phyloP scores from a whole-genome alignment of 2,888 invertebrate genomes.

The Panzeria rudis region DNA sequence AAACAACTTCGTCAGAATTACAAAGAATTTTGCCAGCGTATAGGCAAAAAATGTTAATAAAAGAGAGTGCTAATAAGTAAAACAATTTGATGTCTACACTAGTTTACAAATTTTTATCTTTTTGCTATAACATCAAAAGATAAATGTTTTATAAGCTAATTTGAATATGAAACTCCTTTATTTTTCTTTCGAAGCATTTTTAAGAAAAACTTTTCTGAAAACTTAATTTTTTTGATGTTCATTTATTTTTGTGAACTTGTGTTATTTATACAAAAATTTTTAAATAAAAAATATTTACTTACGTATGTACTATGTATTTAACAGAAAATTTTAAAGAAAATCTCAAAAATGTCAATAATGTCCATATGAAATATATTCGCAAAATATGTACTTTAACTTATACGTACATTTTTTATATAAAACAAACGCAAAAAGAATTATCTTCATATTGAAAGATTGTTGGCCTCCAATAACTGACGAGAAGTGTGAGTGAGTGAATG shows the following conservation, averaged over 20 bases:
- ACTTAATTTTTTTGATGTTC: too few species aligned
- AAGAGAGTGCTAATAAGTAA: too few species aligned
- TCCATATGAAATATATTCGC: background rate
- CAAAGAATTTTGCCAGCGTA: background rate
- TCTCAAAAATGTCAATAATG: background rate
- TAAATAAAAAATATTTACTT: too few species aligned
- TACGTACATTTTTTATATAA: conserved; percentile 16
- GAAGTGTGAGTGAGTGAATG: conserved; percentile 48
- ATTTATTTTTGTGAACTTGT: too few species aligned
- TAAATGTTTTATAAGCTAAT: too few species aligned
- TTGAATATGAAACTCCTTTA: too few species aligned
- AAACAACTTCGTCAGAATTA: background rate
- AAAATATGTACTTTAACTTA: background rate
- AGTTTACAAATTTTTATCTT: too few species aligned
- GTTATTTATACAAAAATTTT: too few species aligned
- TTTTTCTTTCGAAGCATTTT: too few species aligned
- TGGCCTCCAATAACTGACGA: conserved; percentile 71
- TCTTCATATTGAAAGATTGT: conserved; percentile 69
- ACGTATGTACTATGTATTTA: background rate
- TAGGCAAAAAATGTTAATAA: background rate
- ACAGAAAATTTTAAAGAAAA: background rate
- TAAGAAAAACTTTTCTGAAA: too few species aligned
- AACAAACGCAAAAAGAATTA: conserved; percentile 24
- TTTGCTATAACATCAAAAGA: too few species aligned
- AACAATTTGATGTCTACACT: too few species aligned